Conservation (phyloP, 2,888 invertebrate genomes). For the Cataglyphis cursor region DNA sequence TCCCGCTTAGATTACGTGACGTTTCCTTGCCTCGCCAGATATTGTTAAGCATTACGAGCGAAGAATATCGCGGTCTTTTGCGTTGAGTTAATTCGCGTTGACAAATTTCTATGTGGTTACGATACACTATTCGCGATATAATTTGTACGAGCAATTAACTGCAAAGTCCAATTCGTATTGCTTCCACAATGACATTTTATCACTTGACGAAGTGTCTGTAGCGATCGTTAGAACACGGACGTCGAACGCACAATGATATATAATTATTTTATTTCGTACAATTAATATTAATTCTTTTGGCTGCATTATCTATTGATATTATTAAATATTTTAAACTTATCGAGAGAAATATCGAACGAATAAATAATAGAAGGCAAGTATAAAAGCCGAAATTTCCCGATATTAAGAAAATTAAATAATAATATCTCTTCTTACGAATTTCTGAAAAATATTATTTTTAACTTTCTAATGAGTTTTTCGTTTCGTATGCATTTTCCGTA, state of each 20-base stretch:
- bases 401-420: slow-evolving; percentile 12
- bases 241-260: not conserved
- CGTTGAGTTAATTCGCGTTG: slow-evolving; percentile 3
- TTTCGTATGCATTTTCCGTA: not conserved
- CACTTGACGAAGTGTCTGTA: not conserved
- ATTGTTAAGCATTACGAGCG: slow-evolving; percentile 51
- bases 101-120: slow-evolving; percentile 44
- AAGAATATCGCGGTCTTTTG: slow-evolving; percentile 25
- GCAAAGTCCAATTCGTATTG: not conserved
- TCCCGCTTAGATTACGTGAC: slow-evolving; percentile 31
- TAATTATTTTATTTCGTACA: not conserved
- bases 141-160: slow-evolving; percentile 12
- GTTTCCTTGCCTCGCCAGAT: slow-evolving; percentile 38
- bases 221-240: not conserved
- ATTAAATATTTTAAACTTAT: not conserved
- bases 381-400: not conserved
- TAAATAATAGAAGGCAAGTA: not conserved
- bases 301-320: not conserved
- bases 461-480: not conserved
- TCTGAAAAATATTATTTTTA: not conserved
- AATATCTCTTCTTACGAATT: not conserved
- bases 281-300: not conserved
- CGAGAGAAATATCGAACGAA: not conserved
- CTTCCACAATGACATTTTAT: slow-evolving; percentile 8
- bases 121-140: slow-evolving; percentile 4